phyloP scores from a whole-genome alignment of 2,888 invertebrate genomes.

The Rotaria macrura region DNA sequence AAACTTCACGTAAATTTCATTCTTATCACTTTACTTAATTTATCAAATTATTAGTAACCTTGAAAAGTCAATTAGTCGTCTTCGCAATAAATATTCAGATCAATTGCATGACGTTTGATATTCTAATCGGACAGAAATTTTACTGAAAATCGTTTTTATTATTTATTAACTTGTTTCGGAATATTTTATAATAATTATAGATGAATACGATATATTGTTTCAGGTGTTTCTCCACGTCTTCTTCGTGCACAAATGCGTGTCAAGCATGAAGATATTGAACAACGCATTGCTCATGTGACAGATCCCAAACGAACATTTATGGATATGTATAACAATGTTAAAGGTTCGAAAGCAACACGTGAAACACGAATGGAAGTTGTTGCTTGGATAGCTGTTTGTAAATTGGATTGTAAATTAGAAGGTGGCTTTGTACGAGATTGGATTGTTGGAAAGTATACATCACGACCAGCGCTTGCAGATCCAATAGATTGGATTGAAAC shows the following conservation, averaged over 20 bases:
- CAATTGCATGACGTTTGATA: no score
- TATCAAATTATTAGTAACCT: no score
- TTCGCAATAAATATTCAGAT: no score
- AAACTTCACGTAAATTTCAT: no score
- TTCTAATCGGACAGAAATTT: no score
- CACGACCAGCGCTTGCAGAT: not conserved
- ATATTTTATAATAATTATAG: no score
- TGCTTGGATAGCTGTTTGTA: not conserved
- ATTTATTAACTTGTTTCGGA: no score
- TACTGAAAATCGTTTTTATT: no score
- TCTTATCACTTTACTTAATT: no score
- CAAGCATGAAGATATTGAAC: not conserved
- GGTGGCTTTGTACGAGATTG: not conserved
- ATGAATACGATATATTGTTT: no score
- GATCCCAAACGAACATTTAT: not conserved
- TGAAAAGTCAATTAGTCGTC: no score
- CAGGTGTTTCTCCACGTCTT: not conserved
- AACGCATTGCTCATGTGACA: not conserved
- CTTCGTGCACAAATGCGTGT: not conserved
- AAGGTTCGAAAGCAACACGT: not conserved
- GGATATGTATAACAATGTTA: not conserved
- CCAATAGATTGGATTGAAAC: no score
- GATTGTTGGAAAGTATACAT: not conserved
- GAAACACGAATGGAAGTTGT: conserved; percentile 11
- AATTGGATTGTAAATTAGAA: not conserved